Base-by-base conservation (phyloP, 2,797 vertebrate species). In the Ctenopoma multispine region DNA sequence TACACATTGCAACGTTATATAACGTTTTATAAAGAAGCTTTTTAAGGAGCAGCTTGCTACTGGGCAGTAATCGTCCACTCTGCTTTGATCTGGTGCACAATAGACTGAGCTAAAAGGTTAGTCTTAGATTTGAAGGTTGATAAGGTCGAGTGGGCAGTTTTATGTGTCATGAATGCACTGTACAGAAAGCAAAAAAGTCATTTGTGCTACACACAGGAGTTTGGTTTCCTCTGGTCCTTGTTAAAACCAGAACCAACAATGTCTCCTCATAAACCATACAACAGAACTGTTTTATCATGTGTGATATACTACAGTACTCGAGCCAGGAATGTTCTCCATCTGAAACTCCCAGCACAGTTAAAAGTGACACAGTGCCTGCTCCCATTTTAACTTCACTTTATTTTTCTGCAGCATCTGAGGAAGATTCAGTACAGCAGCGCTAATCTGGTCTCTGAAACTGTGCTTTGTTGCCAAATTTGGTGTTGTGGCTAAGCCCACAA, bases 1-100 rank as follows among this genome's bases (percentile, higher is more conserved):
- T 44, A 51, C 23, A 21, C 68, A 36, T 70, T 68, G 36, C 51
- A 50, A 48, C n/a, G 18, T 83, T 79, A 86, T 68, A 12, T 69
- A 82, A 86, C 47, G 0, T 31, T 72, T 75, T 2, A 9, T 38
- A 21, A 48, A 75, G 60, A 55, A 3, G 46, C 54, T 72, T 53
- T 75, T 0, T 41, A 48, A 69, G 23, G 21, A 63, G 53, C 38
- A 15, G 56, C 17, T 50, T 0, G 65, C 70, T 44, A 0, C 76
- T 0, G 53, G 72, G 55, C 65, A 49, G 23, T 24, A 51, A 9
- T 23, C 6, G 12, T 7, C 23, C 43, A 18, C 63, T 63, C 34
- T 27, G 58, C 54, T 44, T 69, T 68, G 14, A 71, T 56, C 23
- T 58, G 17, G 2, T 7, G 23, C 31, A 50, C 38, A 73, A 24